Evolutionary conservation across 2,888 invertebrate genomes (phyloP).

Genomic region (Agrilus cyanescens): DNA sequence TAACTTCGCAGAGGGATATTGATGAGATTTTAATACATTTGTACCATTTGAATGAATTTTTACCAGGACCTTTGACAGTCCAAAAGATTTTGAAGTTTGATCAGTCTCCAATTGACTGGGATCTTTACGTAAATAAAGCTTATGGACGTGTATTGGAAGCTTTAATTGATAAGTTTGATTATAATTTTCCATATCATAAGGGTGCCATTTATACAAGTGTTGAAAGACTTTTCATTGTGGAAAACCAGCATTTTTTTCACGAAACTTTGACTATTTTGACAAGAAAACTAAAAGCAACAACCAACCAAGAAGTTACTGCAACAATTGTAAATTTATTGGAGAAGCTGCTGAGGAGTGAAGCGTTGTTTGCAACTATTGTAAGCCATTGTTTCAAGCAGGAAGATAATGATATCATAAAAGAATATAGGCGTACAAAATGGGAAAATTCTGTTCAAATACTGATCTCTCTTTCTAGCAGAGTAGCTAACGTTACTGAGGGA

Average conservation of each 20-base stretch:
- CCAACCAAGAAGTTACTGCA: slow-evolving; percentile 27
- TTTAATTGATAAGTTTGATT: slow-evolving; percentile 39
- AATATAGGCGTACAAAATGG: slow-evolving; percentile 30
- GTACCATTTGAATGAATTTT: slow-evolving; percentile 24
- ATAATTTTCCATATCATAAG: slow-evolving; percentile 44
- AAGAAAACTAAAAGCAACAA: slow-evolving; percentile 36
- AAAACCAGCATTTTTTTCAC: slow-evolving; percentile 38
- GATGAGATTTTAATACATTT: slow-evolving; percentile 26
- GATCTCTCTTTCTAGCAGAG: slow-evolving; percentile 53
- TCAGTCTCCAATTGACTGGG: slow-evolving; percentile 25
- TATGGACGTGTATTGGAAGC: slow-evolving; percentile 42
- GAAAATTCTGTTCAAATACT: slow-evolving; percentile 48
- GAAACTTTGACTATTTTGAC: slow-evolving; percentile 40
- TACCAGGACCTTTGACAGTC: slow-evolving; percentile 49
- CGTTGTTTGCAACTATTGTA: slow-evolving; percentile 39
- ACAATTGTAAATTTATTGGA: slow-evolving; percentile 37
- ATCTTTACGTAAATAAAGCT: slow-evolving; percentile 32
- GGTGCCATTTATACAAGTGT: slow-evolving; percentile 35
- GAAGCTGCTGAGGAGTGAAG: slow-evolving; percentile 44
- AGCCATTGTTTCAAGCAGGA: slow-evolving; percentile 10
- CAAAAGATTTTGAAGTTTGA: slow-evolving; percentile 52
- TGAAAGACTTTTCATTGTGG: slow-evolving; percentile 39
- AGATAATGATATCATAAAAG: slow-evolving; percentile 11
- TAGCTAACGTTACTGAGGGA: slow-evolving; percentile 54
- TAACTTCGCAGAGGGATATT: slow-evolving; percentile 31